Evolutionary conservation across 2,113 vertebrate genomes (phyloP).

Genomic region (Rhinolophus ferrumequinum): DNA sequence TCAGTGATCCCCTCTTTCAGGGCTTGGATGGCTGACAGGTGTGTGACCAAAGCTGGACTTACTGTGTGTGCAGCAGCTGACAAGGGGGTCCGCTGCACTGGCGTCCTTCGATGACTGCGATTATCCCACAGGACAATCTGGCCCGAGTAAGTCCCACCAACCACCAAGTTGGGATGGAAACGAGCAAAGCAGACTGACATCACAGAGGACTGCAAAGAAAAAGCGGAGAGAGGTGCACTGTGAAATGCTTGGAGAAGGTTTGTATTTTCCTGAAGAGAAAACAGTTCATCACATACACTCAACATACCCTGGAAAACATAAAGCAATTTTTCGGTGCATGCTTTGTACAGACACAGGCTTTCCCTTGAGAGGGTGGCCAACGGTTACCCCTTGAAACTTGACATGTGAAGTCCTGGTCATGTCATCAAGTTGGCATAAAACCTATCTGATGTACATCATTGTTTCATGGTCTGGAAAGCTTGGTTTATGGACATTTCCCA

Average conservation of each 20-base stretch:
- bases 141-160: slow-evolving; percentile 97
- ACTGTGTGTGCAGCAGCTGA: slow-evolving; percentile 98
- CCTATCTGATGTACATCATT: slow-evolving; percentile 34
- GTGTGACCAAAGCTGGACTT: slow-evolving; percentile 72
- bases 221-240: not conserved
- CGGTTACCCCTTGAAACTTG: slow-evolving; percentile 32
- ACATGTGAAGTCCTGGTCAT: slow-evolving; percentile 48
- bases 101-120: slow-evolving; percentile 96
- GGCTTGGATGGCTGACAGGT: too few relatives aligned
- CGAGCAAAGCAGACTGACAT: slow-evolving; percentile 98
- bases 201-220: slow-evolving; percentile 92
- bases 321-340: not conserved
- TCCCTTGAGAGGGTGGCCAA: not conserved
- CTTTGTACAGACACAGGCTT: not conserved
- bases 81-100: slow-evolving; percentile 96
- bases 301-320: not conserved
- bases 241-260: not conserved
- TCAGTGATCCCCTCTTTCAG: not conserved
- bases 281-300: not conserved
- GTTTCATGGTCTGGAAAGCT: slow-evolving; percentile 47
- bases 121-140: slow-evolving; percentile 99
- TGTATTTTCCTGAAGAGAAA: not conserved
- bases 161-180: slow-evolving; percentile 97
- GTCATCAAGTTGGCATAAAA: slow-evolving; percentile 63
- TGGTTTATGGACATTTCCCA: not conserved